A percentile compares a stretch with the other conserved stretches of the same genome.
These are phyloP conservation scores for Deroplatys truncata DNA, from an alignment of 2,888 invertebrate genomes.

Conservation along the genomic window DNA sequence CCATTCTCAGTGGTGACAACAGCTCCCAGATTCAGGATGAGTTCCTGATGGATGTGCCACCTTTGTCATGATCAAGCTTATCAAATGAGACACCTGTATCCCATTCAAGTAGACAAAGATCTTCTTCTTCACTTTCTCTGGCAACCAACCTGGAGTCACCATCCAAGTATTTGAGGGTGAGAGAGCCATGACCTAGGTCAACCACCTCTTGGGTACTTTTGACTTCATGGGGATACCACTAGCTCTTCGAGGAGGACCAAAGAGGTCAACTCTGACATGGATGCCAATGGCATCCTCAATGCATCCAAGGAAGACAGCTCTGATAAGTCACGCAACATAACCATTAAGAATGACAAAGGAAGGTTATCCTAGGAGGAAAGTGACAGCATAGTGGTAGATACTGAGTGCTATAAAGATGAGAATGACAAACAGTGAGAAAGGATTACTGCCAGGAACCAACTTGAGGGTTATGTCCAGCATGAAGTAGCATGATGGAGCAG, in stretches of 20 bases:
- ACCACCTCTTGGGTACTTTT: slow-evolving; percentile 39
- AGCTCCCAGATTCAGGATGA: slow-evolving; percentile 66
- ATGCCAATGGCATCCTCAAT: slow-evolving; percentile 43
- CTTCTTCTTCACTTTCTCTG: slow-evolving; percentile 20
- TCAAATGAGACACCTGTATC: slow-evolving; percentile 76
- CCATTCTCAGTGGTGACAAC: slow-evolving; percentile 71
- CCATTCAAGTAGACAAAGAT: slow-evolving; percentile 59
- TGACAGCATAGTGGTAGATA: slow-evolving; percentile 77
- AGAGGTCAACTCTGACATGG: slow-evolving; percentile 44
- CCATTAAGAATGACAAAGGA: slow-evolving; percentile 83
- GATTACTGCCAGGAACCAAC: slow-evolving; percentile 46
- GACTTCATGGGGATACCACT: slow-evolving; percentile 39
- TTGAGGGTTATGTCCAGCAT: slow-evolving; percentile 44
- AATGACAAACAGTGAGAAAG: slow-evolving; percentile 42
- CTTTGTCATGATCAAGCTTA: slow-evolving; percentile 68
- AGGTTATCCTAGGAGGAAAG: slow-evolving; percentile 82
- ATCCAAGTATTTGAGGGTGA: slow-evolving; percentile 51
- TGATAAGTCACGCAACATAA: slow-evolving; percentile 70
- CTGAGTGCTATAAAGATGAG: slow-evolving; percentile 66
- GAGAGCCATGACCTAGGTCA: slow-evolving; percentile 48
- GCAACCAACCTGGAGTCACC: slow-evolving; percentile 49
- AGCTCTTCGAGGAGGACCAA: slow-evolving; percentile 37
- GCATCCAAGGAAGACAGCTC: slow-evolving; percentile 76
- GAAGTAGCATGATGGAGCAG: slow-evolving; percentile 41
- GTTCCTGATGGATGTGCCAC: slow-evolving; percentile 69